These are phyloP conservation scores for Polypedilum pembai DNA, from an alignment of 1,140 invertebrate species.

Conservation along the genomic window DNA sequence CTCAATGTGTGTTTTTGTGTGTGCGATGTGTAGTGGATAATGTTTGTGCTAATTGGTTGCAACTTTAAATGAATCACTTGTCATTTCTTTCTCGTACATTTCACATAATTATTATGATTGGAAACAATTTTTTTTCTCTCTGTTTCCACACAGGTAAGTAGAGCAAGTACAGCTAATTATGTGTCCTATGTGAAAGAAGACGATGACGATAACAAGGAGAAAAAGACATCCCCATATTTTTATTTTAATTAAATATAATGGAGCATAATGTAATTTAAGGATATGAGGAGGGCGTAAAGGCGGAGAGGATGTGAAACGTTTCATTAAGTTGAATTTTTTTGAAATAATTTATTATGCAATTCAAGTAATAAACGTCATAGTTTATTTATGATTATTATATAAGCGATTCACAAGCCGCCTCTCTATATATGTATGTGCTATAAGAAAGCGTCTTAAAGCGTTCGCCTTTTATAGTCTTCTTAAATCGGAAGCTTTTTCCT, in stretches of 20 bases:
- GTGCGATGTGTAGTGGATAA: no score
- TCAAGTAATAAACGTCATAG: conserved; percentile 24
- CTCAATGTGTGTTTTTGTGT: no score
- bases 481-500: not conserved
- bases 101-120: not conserved
- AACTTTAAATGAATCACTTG: conserved; percentile 12
- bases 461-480: not conserved
- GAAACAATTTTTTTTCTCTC: not conserved
- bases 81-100: not conserved
- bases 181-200: no score
- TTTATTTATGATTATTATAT: conserved; percentile 21
- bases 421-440: not conserved
- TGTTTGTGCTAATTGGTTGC: not conserved
- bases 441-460: not conserved
- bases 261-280: conserved; percentile 5
- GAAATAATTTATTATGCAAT: conserved; percentile 24
- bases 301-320: not conserved
- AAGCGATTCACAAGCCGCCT: conserved; percentile 8
- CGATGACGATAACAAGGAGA: no score
- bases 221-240: not conserved
- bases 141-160: no score
- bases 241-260: conserved; percentile 14
- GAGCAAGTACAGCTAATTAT: no score
- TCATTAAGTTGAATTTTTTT: conserved; percentile 10
- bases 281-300: not conserved